Conservation (phyloP, 2,797 vertebrate species). For the Cercopithecus neglectus region DNA sequence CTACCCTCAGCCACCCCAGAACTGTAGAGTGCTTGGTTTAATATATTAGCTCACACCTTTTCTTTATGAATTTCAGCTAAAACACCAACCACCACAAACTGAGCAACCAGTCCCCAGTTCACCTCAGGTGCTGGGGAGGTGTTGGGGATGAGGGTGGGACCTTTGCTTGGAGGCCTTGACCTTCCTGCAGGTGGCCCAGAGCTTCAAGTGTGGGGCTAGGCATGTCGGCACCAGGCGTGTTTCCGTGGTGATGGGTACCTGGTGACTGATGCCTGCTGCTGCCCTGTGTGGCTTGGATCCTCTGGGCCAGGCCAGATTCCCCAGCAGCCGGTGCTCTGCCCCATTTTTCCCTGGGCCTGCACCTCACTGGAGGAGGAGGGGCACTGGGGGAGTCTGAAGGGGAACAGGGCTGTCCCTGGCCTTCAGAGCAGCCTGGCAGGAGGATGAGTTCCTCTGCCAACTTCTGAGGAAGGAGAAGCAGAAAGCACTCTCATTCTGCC, state of each 20-base stretch:
- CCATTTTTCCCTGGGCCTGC: not conserved
- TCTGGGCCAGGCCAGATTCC: not conserved
- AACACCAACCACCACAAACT: not conserved
- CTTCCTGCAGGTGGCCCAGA: not conserved
- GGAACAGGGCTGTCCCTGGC: not conserved
- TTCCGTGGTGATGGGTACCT: not conserved
- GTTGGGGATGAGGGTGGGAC: not conserved
- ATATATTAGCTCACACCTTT: not conserved
- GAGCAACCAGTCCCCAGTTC: not conserved
- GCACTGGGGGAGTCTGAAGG: not conserved
- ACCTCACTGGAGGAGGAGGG: not conserved
- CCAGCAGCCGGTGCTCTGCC: not conserved
- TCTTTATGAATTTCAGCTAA: not conserved
- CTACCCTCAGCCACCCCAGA: not conserved
- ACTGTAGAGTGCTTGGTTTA: not conserved
- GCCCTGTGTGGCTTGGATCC: not conserved
- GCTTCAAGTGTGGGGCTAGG: not conserved
- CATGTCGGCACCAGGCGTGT: not conserved
- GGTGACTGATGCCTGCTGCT: fast-evolving
- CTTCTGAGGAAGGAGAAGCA: not conserved
- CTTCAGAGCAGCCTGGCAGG: not conserved
- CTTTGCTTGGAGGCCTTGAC: not conserved
- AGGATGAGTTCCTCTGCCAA: not conserved
- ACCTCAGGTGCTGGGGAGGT: not conserved
- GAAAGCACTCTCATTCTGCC: not conserved